Conservation (phyloP, 2,888 invertebrate genomes). For the Onthophagus sagittarius region DNA sequence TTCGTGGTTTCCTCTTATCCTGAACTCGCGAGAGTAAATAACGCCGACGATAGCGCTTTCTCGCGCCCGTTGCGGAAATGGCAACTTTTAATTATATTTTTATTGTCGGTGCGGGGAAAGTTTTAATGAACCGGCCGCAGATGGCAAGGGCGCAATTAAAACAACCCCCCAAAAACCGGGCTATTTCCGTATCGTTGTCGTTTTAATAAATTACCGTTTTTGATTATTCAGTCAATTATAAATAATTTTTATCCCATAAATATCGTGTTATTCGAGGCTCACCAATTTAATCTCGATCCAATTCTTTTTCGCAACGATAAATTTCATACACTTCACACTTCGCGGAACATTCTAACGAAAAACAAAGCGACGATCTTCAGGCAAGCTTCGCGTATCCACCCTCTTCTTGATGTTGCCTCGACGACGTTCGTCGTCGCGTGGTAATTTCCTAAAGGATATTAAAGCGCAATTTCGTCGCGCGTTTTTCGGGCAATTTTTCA, state of each 20-base stretch:
- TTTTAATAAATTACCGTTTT: neutral
- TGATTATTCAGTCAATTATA: neutral
- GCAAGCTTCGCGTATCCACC: neutral
- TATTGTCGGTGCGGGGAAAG: constrained; percentile 1
- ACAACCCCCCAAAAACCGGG: neutral
- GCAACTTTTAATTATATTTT: constrained; percentile 13
- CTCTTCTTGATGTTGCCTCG: neutral
- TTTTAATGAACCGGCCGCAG: constrained; percentile 9
- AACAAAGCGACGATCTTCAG: neutral
- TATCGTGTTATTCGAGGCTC: neutral
- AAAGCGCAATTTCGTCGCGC: neutral
- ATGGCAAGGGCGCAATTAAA: constrained; percentile 10
- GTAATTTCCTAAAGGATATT: neutral
- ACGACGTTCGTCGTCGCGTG: neutral
- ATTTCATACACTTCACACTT: neutral
- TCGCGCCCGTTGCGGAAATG: constrained; percentile 1
- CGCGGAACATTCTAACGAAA: neutral
- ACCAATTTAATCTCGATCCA: neutral
- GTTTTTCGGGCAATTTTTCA: neutral
- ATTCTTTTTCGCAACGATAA: neutral
- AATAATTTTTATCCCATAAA: neutral
- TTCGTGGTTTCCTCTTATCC: neutral
- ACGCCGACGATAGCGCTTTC: neutral
- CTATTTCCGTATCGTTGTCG: neutral
- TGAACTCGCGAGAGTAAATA: neutral